A percentile compares a stretch with the other conserved stretches of the same genome.
Conservation (phyloP, 1,140 invertebrate genomes). For the Gryllus bimaculatus region DNA sequence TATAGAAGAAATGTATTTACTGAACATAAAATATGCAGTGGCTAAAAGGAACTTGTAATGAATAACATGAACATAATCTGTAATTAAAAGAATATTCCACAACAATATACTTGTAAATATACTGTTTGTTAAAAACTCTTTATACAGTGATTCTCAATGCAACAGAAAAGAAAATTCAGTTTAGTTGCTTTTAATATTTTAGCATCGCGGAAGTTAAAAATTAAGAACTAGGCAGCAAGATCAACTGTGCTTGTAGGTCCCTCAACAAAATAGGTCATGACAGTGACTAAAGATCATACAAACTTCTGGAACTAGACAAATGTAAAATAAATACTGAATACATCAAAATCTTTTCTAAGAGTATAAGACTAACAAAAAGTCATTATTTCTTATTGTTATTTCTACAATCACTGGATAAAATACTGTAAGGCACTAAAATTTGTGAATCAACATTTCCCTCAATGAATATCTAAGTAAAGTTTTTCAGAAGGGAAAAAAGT, state of each 20-base stretch:
- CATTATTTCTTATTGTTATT: not conserved
- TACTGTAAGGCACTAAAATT: slow-evolving; percentile 20
- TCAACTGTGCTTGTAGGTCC: not conserved
- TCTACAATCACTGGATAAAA: slow-evolving; percentile 7
- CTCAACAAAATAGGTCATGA: not conserved
- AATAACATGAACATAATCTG: slow-evolving; percentile 10
- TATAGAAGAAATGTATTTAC: not conserved
- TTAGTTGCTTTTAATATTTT: not conserved
- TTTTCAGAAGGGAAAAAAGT: not conserved
- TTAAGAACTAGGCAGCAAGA: not conserved
- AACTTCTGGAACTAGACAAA: not conserved
- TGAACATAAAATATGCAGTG: slow-evolving; percentile 7
- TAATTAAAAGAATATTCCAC: not conserved
- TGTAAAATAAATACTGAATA: slow-evolving; percentile 7
- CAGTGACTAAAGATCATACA: not conserved
- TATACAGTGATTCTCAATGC: not conserved
- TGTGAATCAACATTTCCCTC: slow-evolving; percentile 15
- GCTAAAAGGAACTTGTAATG: not conserved
- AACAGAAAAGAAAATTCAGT: not conserved
- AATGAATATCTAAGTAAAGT: slow-evolving; percentile 12
- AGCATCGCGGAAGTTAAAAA: not conserved
- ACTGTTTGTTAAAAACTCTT: not conserved
- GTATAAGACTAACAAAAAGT: slow-evolving; percentile 10
- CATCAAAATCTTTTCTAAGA: not conserved
- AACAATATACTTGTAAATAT: not conserved